Evolutionary conservation across 2,797 vertebrate species (phyloP), one percentile per base, ranked within the genome.

Genomic region (Xiphorhynchus erythropygius): DNA sequence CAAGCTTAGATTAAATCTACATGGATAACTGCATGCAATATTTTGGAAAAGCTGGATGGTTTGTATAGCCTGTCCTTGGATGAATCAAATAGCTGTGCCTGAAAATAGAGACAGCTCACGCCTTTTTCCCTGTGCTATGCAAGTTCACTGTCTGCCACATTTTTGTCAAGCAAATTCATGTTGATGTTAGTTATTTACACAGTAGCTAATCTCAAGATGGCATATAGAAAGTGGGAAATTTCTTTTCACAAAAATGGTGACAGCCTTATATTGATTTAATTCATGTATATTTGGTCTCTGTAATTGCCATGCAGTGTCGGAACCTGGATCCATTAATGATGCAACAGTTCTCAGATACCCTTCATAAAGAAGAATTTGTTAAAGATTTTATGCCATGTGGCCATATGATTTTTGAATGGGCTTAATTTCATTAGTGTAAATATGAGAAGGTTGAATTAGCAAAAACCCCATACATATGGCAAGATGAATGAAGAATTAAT

Each of bases 131-230:
- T 39, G 33, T 52, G 47, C 83, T 93, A 92, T 82, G 86, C 67
- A 92, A 96, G 84, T 84, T 90, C 68, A 47, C 53, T 52, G 39
- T 84, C 90, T 95, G 86, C 44, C 90, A 87, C 74, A 59, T 56
- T 93, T 94, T 79, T 90, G 67, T 89, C 91, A 55, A 84, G 52
- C 73, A 86, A 90, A 94, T 70, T 95, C 70, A 74, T 76, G 64
- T 71, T 91, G 79, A 67, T 89, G 68, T 80, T 79, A 69, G 39
- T 37, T 94, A 79, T 91, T 92, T 80, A 70, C 78, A 77, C 56
- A 68, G 64, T 80, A 59, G 76, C 82, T 96, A 75, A 75, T 87
- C 71, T 92, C 76, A 91, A 87, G 82, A 78, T 87, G 93, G 64
- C 84, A 80, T 53, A 18, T 49, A 85, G 68, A 93, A 95, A 57